Evolutionary conservation across 2,797 vertebrate genomes (phyloP).

Genomic region (Fundulus diaphanus): DNA sequence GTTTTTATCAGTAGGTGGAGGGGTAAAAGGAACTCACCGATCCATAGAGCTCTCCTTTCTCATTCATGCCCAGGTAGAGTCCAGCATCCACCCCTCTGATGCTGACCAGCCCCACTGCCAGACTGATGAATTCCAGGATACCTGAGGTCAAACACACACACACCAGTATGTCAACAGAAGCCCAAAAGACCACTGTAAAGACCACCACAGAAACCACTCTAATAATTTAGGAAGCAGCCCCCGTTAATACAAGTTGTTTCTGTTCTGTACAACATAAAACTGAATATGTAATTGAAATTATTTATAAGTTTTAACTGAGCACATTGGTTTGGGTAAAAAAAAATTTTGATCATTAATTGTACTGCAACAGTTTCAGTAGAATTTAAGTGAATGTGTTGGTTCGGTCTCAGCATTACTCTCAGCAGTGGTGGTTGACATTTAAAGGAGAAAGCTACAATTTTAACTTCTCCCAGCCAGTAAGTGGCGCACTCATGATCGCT

Average conservation of each 20-base stretch:
- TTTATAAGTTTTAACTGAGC: neutral
- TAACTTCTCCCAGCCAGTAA: too few species aligned
- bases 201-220: too few species aligned
- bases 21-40: conserved; percentile 89
- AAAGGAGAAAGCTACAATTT: too few species aligned
- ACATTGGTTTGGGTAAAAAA: neutral
- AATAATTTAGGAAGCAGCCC: conserved; percentile 8
- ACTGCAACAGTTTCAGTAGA: neutral
- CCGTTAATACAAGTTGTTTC: conserved; percentile 11
- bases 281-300: neutral
- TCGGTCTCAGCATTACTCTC: neutral
- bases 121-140: conserved; percentile 99
- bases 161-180: conserved; percentile 49
- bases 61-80: conserved; percentile 99
- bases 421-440: too few species aligned
- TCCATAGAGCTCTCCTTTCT: conserved; percentile 97
- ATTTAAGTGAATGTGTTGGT: neutral
- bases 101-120: conserved; percentile 98
- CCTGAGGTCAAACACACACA: conserved; percentile 80
- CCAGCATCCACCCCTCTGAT: conserved; percentile 97
- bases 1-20: neutral
- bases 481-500: too few species aligned
- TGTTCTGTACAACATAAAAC: neutral
- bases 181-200: conserved; percentile 30
- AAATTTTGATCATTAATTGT: neutral